A percentile compares a stretch with the other conserved stretches of the same genome.
phyloP scores from a whole-genome alignment of 2,113 vertebrate species.

The Cariama cristata region DNA sequence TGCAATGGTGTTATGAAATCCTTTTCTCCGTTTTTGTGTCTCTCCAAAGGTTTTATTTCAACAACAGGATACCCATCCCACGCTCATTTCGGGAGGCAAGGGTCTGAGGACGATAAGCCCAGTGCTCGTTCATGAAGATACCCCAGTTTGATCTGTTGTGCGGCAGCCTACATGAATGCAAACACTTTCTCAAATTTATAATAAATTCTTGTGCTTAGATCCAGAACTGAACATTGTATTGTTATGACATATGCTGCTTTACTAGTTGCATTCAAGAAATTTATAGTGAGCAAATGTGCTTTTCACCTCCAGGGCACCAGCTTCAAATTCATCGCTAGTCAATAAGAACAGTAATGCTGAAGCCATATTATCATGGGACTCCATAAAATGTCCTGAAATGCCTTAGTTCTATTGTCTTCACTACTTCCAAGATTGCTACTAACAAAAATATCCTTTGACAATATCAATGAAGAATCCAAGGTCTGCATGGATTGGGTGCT shows the following conservation, averaged over 20 bases:
- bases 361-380: not conserved
- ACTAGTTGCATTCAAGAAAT: not conserved
- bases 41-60: not conserved
- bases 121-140: not conserved
- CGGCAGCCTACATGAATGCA: fast-evolving
- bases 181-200: not conserved
- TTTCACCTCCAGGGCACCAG: not conserved
- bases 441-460: not conserved
- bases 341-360: not conserved
- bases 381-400: not conserved
- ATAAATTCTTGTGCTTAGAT: not conserved
- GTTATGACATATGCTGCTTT: not conserved
- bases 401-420: not conserved
- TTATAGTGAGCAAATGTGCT: not conserved
- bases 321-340: not conserved
- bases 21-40: not conserved
- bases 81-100: not conserved
- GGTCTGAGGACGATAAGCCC: not conserved
- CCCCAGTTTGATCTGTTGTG: not conserved
- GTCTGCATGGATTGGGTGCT: not conserved
- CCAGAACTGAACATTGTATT: not conserved
- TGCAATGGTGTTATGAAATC: not conserved
- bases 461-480: not conserved
- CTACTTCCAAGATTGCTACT: not conserved
- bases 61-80: not conserved